Percentiles rank a stretch among this genome's conserved stretches.
Conservation (phyloP, 1,140 invertebrate genomes). For the Zaprionus lachaisei region DNA sequence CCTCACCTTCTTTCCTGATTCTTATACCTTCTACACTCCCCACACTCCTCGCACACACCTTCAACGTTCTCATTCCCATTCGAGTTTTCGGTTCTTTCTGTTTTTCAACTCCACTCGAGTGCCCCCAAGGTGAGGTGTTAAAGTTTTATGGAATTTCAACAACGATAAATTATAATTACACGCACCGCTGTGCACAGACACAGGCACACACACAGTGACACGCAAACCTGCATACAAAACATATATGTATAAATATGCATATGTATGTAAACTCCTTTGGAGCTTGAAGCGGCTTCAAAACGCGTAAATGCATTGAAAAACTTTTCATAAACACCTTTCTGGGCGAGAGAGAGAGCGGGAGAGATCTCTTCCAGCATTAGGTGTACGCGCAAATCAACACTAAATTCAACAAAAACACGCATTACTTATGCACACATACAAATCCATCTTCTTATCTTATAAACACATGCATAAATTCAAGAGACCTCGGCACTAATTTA, state of each 20-base stretch:
- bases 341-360: too few relatives aligned
- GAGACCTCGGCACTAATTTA: neutral
- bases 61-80: neutral
- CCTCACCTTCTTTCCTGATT: constrained; percentile 7
- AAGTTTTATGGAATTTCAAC: constrained; percentile 72
- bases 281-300: constrained; percentile 42
- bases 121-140: constrained; percentile 64
- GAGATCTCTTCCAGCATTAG: too few relatives aligned
- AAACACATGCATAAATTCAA: neutral
- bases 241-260: constrained; percentile 1
- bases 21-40: constrained; percentile 29
- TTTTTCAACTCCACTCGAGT: constrained; percentile 41
- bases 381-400: neutral
- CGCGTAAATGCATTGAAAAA: constrained; percentile 60
- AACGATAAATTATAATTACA: constrained; percentile 75
- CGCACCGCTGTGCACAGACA: constrained; percentile 47
- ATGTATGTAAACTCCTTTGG: constrained; percentile 19
- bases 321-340: constrained; percentile 61
- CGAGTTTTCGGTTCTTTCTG: constrained; percentile 6
- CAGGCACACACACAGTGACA: constrained; percentile 3
- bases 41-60: constrained; percentile 10
- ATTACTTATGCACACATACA: constrained; percentile 5
- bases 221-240: neutral
- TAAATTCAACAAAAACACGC: constrained; percentile 3
- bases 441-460: constrained; percentile 3